Percentiles rank a stretch among this genome's conserved stretches.
Evolutionary conservation across 1,140 invertebrate genomes (phyloP).

Genomic region (Arion vulgaris): DNA sequence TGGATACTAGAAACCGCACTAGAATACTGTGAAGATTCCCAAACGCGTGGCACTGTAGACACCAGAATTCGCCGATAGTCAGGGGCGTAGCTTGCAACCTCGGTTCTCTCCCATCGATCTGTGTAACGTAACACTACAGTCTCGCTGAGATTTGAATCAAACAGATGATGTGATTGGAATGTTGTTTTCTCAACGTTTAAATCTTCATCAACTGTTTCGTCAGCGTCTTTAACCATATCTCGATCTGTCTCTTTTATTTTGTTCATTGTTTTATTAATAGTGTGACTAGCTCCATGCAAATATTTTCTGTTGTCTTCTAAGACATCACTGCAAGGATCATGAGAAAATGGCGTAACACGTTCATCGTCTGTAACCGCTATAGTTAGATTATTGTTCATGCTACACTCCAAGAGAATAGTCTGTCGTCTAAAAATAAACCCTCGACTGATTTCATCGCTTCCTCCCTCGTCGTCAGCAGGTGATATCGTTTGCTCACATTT

Average conservation of each 20-base stretch:
- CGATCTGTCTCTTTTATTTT: no score
- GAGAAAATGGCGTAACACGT: background rate
- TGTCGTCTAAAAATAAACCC: background rate
- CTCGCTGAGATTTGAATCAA: no score
- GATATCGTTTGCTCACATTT: background rate
- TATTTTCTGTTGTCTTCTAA: background rate
- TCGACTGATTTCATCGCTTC: background rate
- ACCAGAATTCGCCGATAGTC: no score
- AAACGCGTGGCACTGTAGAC: no score
- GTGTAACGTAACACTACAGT: no score
- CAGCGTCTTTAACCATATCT: no score
- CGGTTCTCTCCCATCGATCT: no score
- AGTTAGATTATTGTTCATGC: background rate
- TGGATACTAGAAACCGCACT: no score
- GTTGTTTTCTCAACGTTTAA: no score
- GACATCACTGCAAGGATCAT: background rate
- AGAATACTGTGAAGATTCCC: no score
- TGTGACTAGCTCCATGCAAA: background rate
- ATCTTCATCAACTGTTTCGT: background rate
- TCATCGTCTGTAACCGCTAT: background rate
- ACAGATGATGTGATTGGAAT: no score
- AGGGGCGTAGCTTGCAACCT: no score
- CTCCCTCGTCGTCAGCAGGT: background rate
- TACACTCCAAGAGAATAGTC: background rate
- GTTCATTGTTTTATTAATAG: background rate